A percentile compares a stretch with the other conserved stretches of the same genome.
Evolutionary conservation across 64 coral and sea anemone species (phyloP).

Genomic region (Dendronephthya gigantea): DNA sequence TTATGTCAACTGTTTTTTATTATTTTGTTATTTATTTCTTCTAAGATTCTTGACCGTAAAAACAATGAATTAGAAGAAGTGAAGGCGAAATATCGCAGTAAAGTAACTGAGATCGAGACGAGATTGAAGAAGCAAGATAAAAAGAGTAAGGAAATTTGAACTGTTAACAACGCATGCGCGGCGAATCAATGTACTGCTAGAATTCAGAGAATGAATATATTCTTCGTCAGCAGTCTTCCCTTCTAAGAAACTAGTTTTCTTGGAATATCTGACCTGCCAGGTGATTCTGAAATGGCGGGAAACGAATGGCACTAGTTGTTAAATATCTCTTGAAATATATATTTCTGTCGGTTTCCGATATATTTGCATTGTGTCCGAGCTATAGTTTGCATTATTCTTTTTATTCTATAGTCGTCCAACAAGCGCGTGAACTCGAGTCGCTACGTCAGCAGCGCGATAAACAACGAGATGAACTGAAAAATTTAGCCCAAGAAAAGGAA

Average conservation of each 20-base stretch:
- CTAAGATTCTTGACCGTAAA: slow-evolving; percentile 95
- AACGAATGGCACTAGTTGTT: too few relatives aligned
- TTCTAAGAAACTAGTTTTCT: too few relatives aligned
- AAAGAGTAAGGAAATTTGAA: slow-evolving; percentile 48
- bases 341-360: too few relatives aligned
- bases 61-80: slow-evolving; percentile 94
- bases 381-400: background rate
- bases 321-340: too few relatives aligned
- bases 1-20: background rate
- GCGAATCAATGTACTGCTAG: too few relatives aligned
- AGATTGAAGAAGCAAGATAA: slow-evolving; percentile 76
- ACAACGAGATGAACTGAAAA: slow-evolving; percentile 74
- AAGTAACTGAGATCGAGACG: slow-evolving; percentile 86
- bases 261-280: too few relatives aligned
- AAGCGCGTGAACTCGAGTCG: slow-evolving; percentile 51
- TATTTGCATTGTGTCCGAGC: too few relatives aligned
- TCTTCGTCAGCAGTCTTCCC: too few relatives aligned
- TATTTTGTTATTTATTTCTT: too few relatives aligned
- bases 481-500: slow-evolving; percentile 49
- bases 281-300: too few relatives aligned
- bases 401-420: slow-evolving; percentile 49
- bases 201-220: too few relatives aligned
- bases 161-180: background rate
- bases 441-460: slow-evolving; percentile 83
- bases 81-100: slow-evolving; percentile 75